Evolutionary conservation across 2,888 invertebrate genomes (phyloP).

Genomic region (Neria commutata): DNA sequence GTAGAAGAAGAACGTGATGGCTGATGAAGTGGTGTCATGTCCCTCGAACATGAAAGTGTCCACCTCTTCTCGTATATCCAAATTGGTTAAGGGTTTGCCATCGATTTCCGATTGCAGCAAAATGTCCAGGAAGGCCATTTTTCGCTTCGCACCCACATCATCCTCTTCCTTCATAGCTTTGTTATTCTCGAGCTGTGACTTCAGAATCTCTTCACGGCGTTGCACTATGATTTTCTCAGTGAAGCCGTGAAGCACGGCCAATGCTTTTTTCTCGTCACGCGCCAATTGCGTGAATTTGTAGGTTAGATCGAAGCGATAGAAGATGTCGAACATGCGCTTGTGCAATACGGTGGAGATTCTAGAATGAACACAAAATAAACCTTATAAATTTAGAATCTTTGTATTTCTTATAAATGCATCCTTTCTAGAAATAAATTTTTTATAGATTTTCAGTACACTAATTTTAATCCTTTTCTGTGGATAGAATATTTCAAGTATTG

Average conservation of each 20-base stretch:
- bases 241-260: constrained; percentile 65
- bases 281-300: constrained; percentile 67
- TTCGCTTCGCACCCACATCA: constrained; percentile 66
- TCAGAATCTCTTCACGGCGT: constrained; percentile 56
- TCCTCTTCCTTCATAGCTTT: constrained; percentile 45
- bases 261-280: constrained; percentile 63
- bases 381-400: no score
- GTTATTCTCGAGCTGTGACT: constrained; percentile 23
- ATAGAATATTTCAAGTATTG: no score
- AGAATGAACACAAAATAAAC: no score
- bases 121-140: constrained; percentile 72
- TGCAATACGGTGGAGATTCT: constrained; percentile 58
- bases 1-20: constrained; percentile 64
- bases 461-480: no score
- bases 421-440: no score
- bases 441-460: no score
- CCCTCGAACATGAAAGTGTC: constrained; percentile 78
- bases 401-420: no score
- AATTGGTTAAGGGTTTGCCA: constrained; percentile 66
- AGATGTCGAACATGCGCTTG: constrained; percentile 59
- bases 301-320: constrained; percentile 54
- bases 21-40: constrained; percentile 65
- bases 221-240: constrained; percentile 66
- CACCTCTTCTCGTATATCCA: constrained; percentile 72
- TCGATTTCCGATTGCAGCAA: constrained; percentile 68